These are phyloP conservation scores for Drosophila lowei DNA, from an alignment of 1,140 invertebrate species.

Conservation along the genomic window DNA sequence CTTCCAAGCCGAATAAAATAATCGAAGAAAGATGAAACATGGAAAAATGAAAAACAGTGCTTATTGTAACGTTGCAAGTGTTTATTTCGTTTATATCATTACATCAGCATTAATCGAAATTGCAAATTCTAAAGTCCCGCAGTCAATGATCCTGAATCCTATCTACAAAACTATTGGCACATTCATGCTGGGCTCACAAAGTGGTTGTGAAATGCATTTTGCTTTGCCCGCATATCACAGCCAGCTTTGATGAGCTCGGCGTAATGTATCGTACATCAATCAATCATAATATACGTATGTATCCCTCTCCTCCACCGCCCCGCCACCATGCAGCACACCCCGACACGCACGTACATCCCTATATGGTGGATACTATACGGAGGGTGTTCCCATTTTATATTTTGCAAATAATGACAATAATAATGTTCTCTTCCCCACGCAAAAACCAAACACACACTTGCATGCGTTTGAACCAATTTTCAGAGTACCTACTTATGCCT, in stretches of 20 bases:
- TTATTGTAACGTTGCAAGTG: constrained; percentile 4
- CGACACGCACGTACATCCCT: background rate
- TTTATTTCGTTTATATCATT: constrained; percentile 33
- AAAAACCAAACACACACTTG: too few relatives aligned
- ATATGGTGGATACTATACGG: too few relatives aligned
- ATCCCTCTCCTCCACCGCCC: background rate
- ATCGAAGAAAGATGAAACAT: constrained; percentile 3
- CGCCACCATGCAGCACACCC: constrained; percentile 10
- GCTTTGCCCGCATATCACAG: constrained; percentile 90
- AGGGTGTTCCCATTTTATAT: too few relatives aligned
- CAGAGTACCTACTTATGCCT: too few relatives aligned
- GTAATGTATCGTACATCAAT: constrained; percentile 76
- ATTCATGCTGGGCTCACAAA: constrained; percentile 85
- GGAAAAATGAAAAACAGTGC: background rate
- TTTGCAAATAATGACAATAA: too few relatives aligned
- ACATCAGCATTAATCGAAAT: constrained; percentile 54
- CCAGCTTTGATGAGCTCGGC: constrained; percentile 94
- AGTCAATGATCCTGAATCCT: constrained; percentile 32
- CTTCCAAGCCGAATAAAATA: background rate
- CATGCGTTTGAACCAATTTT: too few relatives aligned
- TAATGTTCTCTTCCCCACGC: too few relatives aligned
- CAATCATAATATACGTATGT: constrained; percentile 28
- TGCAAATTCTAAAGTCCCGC: constrained; percentile 26
- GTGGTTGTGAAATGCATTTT: constrained; percentile 90
- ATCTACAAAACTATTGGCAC: constrained; percentile 50